phyloP scores from a whole-genome alignment of 2,113 vertebrate species.

The Tetrax tetrax region DNA sequence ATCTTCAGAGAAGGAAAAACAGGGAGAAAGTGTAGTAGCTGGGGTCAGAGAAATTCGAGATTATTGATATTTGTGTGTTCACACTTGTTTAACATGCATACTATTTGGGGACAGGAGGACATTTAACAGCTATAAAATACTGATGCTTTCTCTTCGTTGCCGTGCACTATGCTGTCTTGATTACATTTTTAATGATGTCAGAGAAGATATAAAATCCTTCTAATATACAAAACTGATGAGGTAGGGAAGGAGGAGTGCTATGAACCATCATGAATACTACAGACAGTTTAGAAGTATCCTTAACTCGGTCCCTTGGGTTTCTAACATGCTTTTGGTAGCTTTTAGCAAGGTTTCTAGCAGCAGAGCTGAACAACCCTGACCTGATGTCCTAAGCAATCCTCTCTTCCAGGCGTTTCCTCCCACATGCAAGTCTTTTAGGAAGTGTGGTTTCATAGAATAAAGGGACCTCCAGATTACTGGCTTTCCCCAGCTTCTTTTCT shows the following conservation, averaged over 20 bases:
- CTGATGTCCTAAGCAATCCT: neutral
- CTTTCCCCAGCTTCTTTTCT: neutral
- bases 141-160: neutral
- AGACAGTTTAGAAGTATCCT: neutral
- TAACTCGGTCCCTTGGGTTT: neutral
- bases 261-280: neutral
- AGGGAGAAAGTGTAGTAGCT: neutral
- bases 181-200: neutral
- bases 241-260: neutral
- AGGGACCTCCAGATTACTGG: neutral
- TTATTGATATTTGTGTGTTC: neutral
- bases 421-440: fast-evolving
- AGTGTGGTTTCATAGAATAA: neutral
- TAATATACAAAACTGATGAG: neutral
- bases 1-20: neutral
- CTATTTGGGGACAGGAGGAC: neutral
- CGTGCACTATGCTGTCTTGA: neutral
- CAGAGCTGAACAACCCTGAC: neutral
- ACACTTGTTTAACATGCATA: neutral
- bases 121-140: neutral
- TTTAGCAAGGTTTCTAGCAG: neutral
- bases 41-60: neutral
- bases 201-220: neutral
- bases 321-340: neutral
- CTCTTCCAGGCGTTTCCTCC: neutral